phyloP scores from a whole-genome alignment of 1,140 invertebrate genomes.

The Zophobas atratus region DNA sequence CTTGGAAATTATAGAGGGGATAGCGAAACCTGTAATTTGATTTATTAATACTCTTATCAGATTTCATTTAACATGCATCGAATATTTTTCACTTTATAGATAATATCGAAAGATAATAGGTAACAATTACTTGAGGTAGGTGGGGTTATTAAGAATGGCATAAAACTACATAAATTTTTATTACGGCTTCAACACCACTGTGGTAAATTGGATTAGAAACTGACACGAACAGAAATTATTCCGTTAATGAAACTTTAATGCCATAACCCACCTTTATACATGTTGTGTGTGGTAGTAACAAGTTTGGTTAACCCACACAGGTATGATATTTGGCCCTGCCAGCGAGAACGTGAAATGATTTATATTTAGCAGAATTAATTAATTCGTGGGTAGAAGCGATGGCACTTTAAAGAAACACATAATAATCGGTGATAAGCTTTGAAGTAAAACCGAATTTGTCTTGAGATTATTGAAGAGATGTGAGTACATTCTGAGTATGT shows the following conservation, averaged over 20 bases:
- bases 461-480: no score
- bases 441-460: no score
- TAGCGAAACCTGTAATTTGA: slow-evolving; percentile 3
- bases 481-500: no score
- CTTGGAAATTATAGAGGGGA: slow-evolving; percentile 17
- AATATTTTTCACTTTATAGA: slow-evolving; percentile 28
- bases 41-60: slow-evolving; percentile 32
- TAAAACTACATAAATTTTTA: background rate
- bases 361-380: background rate
- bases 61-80: slow-evolving; percentile 22
- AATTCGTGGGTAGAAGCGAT: no score
- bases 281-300: background rate
- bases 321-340: slow-evolving; percentile 16
- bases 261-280: slow-evolving; percentile 15
- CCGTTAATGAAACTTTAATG: slow-evolving; percentile 38
- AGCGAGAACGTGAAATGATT: background rate
- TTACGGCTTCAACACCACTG: slow-evolving; percentile 1
- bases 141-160: background rate
- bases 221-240: slow-evolving; percentile 37
- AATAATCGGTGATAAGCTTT: no score
- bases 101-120: background rate
- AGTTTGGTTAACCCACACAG: slow-evolving; percentile 30
- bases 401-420: no score
- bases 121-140: background rate
- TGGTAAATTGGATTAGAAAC: slow-evolving; percentile 27